Base-by-base conservation (phyloP, 2,888 invertebrate species). In the Cremastinae sp. region DNA sequence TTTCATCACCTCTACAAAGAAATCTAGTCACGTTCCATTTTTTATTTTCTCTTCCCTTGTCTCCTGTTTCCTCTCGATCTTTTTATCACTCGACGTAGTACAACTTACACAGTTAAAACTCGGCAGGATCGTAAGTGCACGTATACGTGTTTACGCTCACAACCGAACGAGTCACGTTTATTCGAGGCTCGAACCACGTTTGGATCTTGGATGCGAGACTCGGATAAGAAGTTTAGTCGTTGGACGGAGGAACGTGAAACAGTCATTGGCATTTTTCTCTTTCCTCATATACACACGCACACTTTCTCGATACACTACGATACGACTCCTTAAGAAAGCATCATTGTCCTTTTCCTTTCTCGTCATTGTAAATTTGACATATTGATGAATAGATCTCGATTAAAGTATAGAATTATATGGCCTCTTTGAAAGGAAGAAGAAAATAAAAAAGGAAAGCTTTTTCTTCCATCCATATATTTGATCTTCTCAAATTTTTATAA, bases 91-190 rank as follows among this genome's bases (percentile, higher is more conserved):
- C 12, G 1, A 0, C 53, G 47, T 73, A 55, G 71, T 75, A 75
- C 75, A 75, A 75, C 66, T 61, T 75, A 75, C 75, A 75, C 75
- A 75, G 75, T 75, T 75, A 66, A 41, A 56, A 12, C 66, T 28
- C 70, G 49, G 43, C 70, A 65, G 35, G 56, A 10, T 10, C 58
- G 49, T 41, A 12, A 28, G 47, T 10, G 41, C 1, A 37, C 43
- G 10, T 39, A 41, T 49, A 49, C 53, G 64, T 35, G 9, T 8
- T 37, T 35, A 37, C 16, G 9, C 53, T 12, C 53, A 59, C 41
- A 51, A 12, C 20, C 4, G 66, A 59, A 58, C 59, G 58, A 39
- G 10, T 73, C 53, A 61, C 59, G 65, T 65, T 65, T 65, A 18
- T 18, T 37, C 55, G 35, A 10, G 1, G 14, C 43, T 35, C 55